Base-by-base conservation (phyloP, 23 tunicate species). In the Corella eumyota region DNA sequence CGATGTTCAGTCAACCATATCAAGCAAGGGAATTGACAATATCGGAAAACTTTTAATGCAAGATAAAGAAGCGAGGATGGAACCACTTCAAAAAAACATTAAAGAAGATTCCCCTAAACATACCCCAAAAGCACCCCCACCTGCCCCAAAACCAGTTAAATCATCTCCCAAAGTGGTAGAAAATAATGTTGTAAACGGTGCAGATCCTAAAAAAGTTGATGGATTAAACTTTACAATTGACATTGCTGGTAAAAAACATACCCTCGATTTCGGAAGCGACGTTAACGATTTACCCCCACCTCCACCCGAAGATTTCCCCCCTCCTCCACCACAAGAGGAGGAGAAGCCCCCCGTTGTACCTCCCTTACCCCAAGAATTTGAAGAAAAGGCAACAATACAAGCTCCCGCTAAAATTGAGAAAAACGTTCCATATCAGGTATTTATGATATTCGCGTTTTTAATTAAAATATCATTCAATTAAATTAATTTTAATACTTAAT, bases 21-120 rank as follows among this genome's bases (percentile, higher is more conserved):
- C 95, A 30, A 85, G 65, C 36, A 45, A 75, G 20, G 95, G 95
- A 27, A 77, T 85, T 23, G 74, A 77, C 58, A 85, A 85, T 52
- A 85, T 85, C 44, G 95, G 95, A 36, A 85, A 72, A 50, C 70
- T 85, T 27, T 69, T 85, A 17, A 77, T 77, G 79, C 95, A 85
- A 63, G 95, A 85, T 36, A 64, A 51, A 60, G 85, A 77, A 7
- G 64, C 30, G 4, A 32, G 23, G 2, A 13, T 20, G n/a, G 38
- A 24, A 21, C 30, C 30, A 19, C 30, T 31, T 3, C 46, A 28
- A 11, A 5, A 37, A 6, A 3, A 24, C 6, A 45, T 38, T 4
- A 40, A 51, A 1, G 36, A 51, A 37, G 34, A 62, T n/a, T 51
- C 75, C 17, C 70, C 70, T 3, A 63, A 63, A 34, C 53, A 52